Conservation (phyloP, 2,888 invertebrate genomes). For the Dynastes hyllus region DNA sequence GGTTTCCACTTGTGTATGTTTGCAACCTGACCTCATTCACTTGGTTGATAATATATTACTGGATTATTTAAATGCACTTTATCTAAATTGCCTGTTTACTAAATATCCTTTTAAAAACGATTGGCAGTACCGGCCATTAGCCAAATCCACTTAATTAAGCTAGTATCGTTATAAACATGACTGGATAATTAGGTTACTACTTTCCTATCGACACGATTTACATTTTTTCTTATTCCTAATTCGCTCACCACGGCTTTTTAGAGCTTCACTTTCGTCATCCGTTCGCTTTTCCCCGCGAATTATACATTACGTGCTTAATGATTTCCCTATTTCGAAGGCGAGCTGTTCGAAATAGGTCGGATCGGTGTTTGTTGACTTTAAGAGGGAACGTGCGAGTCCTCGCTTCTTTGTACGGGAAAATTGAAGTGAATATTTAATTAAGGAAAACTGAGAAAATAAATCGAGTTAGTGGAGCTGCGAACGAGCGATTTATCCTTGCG, state of each 20-base stretch:
- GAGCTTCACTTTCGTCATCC: not conserved
- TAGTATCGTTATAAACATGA: not conserved
- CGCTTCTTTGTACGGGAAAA: slow-evolving; percentile 29
- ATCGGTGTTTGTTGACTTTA: slow-evolving; percentile 25
- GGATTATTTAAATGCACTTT: too few species aligned
- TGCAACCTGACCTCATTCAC: too few species aligned
- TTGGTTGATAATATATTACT: too few species aligned
- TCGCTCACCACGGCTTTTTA: not conserved
- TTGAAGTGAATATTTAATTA: slow-evolving; percentile 41
- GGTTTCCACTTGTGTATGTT: too few species aligned
- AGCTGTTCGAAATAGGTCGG: not conserved
- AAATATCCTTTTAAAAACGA: too few species aligned
- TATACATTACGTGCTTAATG: not conserved
- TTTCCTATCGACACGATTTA: slow-evolving; percentile 6
- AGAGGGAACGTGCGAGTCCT: not conserved
- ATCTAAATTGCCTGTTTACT: too few species aligned
- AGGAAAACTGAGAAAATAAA: slow-evolving; percentile 25
- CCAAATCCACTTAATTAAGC: not conserved
- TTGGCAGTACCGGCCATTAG: too few species aligned
- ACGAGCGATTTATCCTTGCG: too few species aligned
- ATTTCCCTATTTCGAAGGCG: not conserved
- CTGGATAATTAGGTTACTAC: not conserved
- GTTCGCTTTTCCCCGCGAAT: not conserved
- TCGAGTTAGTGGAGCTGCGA: slow-evolving; percentile 9
- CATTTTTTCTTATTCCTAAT: not conserved